Evolutionary conservation across 2,888 invertebrate species (phyloP).

Genomic region (Nemoura dubitans): DNA sequence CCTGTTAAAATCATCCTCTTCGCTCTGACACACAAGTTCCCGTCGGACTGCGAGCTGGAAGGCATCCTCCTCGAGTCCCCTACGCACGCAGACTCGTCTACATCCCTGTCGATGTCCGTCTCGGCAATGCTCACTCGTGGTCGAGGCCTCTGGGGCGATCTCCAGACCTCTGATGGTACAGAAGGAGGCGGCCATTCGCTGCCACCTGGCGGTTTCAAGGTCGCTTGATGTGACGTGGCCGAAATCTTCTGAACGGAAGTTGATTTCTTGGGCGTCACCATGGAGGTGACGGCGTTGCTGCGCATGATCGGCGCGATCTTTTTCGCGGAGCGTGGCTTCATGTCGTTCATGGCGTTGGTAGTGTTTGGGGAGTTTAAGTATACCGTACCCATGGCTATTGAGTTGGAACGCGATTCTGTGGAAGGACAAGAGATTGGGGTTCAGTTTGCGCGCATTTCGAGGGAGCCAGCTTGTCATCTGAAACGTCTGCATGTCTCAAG

Average conservation of each 20-base stretch:
- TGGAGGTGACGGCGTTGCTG: not conserved
- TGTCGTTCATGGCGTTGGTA: constrained; percentile 3
- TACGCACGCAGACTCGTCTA: not conserved
- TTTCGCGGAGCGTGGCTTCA: not conserved
- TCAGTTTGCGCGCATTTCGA: not conserved
- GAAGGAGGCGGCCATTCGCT: constrained; percentile 35
- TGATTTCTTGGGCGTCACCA: not conserved
- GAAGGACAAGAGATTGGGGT: not conserved
- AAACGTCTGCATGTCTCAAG: no score
- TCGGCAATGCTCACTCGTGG: constrained; percentile 34
- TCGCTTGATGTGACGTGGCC: not conserved
- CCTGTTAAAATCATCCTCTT: constrained; percentile 39
- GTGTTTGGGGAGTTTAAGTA: constrained; percentile 27
- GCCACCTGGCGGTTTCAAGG: not conserved
- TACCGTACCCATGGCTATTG: constrained; percentile 23
- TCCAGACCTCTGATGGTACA: constrained; percentile 10
- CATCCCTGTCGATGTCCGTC: constrained; percentile 1
- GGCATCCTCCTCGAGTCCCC: constrained; percentile 18
- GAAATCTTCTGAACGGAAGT: not conserved
- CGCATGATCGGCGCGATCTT: constrained; percentile 8
- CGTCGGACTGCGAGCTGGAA: constrained; percentile 44
- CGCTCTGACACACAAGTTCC: constrained; percentile 42
- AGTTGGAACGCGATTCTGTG: constrained; percentile 22
- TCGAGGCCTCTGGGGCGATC: not conserved
- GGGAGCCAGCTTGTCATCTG: no score